These are phyloP conservation scores for Apogon talboti DNA, from an alignment of 2,797 vertebrate species.

Conservation along the genomic window DNA sequence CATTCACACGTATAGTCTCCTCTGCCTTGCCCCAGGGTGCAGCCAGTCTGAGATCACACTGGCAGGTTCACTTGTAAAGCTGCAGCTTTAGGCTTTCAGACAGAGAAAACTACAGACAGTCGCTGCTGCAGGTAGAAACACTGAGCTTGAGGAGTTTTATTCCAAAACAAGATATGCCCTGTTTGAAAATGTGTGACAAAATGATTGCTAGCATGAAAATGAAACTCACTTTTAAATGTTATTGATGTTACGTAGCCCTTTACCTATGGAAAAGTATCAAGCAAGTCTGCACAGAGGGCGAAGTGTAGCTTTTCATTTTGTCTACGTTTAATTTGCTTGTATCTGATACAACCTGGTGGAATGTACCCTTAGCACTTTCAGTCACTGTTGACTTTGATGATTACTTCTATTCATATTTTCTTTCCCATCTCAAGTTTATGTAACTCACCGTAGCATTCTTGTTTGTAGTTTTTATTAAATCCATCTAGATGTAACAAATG, in stretches of 20 bases:
- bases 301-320: neutral
- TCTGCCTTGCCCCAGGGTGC: conserved; percentile 83
- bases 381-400: neutral
- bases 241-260: conserved; percentile 45
- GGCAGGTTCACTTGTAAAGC: conserved; percentile 84
- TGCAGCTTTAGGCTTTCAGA: conserved; percentile 80
- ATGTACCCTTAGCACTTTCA: conserved; percentile 1
- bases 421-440: too few species aligned
- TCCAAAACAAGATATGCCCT: conserved; percentile 63
- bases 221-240: conserved; percentile 56
- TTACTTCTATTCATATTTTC: conserved; percentile 5
- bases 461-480: too few species aligned
- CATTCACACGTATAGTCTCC: conserved; percentile 72
- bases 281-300: conserved; percentile 14
- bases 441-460: neutral
- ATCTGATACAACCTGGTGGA: neutral
- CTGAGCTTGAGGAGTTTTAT: conserved; percentile 61
- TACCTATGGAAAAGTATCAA: conserved; percentile 26
- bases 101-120: conserved; percentile 74
- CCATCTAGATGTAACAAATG: neutral
- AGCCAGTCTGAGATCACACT: conserved; percentile 84
- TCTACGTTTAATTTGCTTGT: neutral
- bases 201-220: conserved; percentile 68
- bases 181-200: conserved; percentile 75
- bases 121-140: conserved; percentile 77